Percentiles rank a stretch among this genome's conserved stretches.
Conservation (phyloP, 2,888 invertebrate species). For the Monochamus alternatus region DNA sequence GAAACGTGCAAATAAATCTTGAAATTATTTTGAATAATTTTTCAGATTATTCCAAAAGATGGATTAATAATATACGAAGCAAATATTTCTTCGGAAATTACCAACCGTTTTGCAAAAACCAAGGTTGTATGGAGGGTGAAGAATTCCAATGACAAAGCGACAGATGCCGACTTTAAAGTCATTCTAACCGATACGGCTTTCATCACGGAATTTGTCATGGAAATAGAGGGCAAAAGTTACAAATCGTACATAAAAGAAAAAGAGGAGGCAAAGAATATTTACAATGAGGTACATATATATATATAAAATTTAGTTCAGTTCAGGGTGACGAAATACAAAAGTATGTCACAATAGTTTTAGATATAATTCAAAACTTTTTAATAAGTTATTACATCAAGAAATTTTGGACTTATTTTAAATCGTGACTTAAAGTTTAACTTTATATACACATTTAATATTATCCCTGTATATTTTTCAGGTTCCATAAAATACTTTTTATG, state of each 20-base stretch:
- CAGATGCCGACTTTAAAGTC: constrained; percentile 76
- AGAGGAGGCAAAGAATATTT: constrained; percentile 74
- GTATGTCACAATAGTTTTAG: no score
- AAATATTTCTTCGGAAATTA: constrained; percentile 69
- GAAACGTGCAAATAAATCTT: no score
- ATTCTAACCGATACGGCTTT: constrained; percentile 77
- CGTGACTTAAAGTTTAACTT: no score
- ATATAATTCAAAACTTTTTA: no score
- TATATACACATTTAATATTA: no score
- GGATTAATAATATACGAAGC: constrained; percentile 50
- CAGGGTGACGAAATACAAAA: no score
- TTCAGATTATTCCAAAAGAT: background rate
- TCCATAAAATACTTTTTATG: no score
- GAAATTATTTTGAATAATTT: background rate
- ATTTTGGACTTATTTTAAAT: no score
- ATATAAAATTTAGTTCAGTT: no score
- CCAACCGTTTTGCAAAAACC: constrained; percentile 76
- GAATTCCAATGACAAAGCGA: constrained; percentile 74
- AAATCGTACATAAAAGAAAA: constrained; percentile 76
- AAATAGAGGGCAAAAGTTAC: constrained; percentile 73
- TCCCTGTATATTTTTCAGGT: no score
- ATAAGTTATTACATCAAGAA: no score
- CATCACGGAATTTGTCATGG: constrained; percentile 68
- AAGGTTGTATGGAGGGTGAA: constrained; percentile 74
- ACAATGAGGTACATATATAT: constrained; percentile 66